Evolutionary conservation across 1,140 invertebrate genomes (phyloP), one percentile per base, ranked within the genome.

Genomic region (Liolophura sinensis): DNA sequence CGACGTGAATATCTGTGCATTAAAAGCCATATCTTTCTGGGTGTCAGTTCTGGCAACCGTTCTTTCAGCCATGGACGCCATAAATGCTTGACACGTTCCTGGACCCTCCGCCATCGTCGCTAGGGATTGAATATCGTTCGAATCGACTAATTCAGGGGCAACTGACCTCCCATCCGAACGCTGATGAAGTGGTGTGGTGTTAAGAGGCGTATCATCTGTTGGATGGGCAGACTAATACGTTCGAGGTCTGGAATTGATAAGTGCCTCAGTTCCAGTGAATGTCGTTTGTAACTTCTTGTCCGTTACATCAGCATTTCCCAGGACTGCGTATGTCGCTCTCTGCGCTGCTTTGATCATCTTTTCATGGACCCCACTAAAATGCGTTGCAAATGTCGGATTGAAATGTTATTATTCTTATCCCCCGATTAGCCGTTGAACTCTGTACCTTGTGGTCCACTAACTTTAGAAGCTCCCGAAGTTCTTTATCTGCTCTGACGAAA

Each of bases 401-500:
- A 64, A 64, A 9, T 22, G 20, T 52, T 52, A 64, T 9, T 64
- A n/a, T n/a, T n/a, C n/a, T 27, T 12, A 64, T 31, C 7, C 46
- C 11, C 22, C 31, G 27, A 27, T 64, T 60, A 27, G 31, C 4
- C 31, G 27, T 27, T 31, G 64, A 22, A 4, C 5, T 40, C 22
- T 22, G 4, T 27, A 52, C 49, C 31, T 64, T 24, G 11, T 62
- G 20, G 31, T 57, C 51, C 64, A 12, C 63, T 51, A 40, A 6
- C n/a, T 31, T 25, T 49, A 55, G 57, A 7, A 56, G 40, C 16
- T 22, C 20, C 12, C 60, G 3, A 5, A 64, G 48, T 55, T 70
- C 67, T 47, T 16, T 22, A 11, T 67, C 52, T 20, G 68, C 73
- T 16, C 66, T 65, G 0, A 68, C 59, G 61, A 74, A 72, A 63